Evolutionary conservation across 37 sponge, comb jelly and placozoan genomes (phyloP).

Genomic region (Amphimedon queenslandica): DNA sequence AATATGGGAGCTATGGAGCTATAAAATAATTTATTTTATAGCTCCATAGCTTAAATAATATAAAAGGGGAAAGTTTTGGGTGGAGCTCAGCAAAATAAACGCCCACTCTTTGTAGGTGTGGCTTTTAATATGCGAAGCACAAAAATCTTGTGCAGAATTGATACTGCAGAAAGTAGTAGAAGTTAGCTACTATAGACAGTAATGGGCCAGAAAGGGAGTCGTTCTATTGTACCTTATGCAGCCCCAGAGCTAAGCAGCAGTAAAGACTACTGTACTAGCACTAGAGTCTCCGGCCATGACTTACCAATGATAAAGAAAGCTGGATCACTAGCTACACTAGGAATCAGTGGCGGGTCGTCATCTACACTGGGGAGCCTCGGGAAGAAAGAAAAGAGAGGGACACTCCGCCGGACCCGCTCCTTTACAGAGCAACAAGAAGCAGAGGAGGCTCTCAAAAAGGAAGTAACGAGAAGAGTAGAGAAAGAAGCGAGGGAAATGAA

Average conservation of each 20-base stretch:
- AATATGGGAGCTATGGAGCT: too few relatives aligned
- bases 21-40: too few relatives aligned
- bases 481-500: slow-evolving; percentile 51
- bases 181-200: too few relatives aligned
- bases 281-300: too few relatives aligned
- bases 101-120: too few relatives aligned
- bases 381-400: slow-evolving; percentile 2
- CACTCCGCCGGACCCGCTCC: slow-evolving; percentile 29
- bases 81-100: too few relatives aligned
- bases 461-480: slow-evolving; percentile 48
- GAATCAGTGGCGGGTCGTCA: slow-evolving; percentile 12
- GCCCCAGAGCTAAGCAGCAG: background rate
- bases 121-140: too few relatives aligned
- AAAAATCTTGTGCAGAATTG: too few relatives aligned
- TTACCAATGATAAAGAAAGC: slow-evolving; percentile 33
- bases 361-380: background rate
- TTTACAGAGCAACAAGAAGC: slow-evolving; percentile 31
- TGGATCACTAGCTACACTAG: slow-evolving; percentile 47
- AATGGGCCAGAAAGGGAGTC: background rate
- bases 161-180: too few relatives aligned
- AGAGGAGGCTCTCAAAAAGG: slow-evolving; percentile 15
- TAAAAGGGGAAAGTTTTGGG: too few relatives aligned
- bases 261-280: slow-evolving; percentile 13
- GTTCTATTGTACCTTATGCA: background rate
- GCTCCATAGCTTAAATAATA: too few relatives aligned